Base-by-base conservation (phyloP, 2,113 vertebrate genomes). In the Apteryx owenii region DNA sequence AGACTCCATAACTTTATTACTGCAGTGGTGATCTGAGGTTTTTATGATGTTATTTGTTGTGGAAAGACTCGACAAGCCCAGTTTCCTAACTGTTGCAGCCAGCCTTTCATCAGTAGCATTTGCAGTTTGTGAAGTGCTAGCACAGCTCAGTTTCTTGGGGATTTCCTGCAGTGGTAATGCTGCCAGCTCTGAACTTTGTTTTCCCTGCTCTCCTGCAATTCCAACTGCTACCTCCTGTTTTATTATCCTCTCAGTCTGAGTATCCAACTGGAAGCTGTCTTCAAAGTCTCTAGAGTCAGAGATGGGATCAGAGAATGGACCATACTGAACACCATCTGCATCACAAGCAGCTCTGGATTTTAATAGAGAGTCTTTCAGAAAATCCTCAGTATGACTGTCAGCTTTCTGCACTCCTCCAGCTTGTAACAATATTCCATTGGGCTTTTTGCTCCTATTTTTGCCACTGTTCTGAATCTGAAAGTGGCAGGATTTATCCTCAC, bases 191-290 rank as follows among this genome's bases (percentile, higher is more conserved):
- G 64, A 86, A 51, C 87, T 48, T 77, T 89, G 84, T 54, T 84
- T 77, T 92, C 56, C 89, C 90, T 85, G 81, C 36, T 93, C 82
- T 85, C 69, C 95, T 76, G 78, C 36, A 58, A 89, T 94, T 97
- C 87, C 95, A 86, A 82, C 62, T 93, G 87, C 75, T 96, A 91
- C 85, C 48, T 98, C 97, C 68, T 99, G 98, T 87, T 98, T 98
- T 81, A 99, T 98, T 77, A 99, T 98, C 97, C 98, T 98, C 81
- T 99, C 99, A 17, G 98, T 99, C 92, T 99, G 99, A 89, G 99
- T 99, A 97, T 99, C 99, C 88, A 99, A 94, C 96, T 98, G 98
- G 88, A 99, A 99, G 96, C 99, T 99, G 81, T 99, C 99, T 78
- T 99, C 98, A 96, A 99, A 99, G 76, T 98, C 98, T 92, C 93